A percentile compares a stretch with the other conserved stretches of the same genome.
Evolutionary conservation across 2,888 invertebrate genomes (phyloP).

Genomic region (Corbicula japonica): DNA sequence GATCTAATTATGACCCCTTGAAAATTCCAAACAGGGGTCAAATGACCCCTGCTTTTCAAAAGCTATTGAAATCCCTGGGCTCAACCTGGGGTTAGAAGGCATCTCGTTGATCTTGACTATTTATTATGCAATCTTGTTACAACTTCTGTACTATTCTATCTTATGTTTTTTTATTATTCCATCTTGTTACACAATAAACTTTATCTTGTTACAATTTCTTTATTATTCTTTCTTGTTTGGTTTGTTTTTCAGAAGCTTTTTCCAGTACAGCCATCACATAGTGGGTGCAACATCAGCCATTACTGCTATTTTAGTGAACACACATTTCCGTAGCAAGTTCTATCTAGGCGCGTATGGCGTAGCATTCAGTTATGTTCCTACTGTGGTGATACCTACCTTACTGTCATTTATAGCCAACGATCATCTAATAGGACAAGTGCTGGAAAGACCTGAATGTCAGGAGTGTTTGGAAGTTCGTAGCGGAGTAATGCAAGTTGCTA

Average conservation of each 20-base stretch:
- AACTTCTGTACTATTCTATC: too few species aligned
- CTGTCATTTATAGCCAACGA: not conserved
- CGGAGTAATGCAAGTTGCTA: constrained; percentile 1
- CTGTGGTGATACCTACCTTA: constrained; percentile 1
- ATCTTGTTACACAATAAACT: not conserved
- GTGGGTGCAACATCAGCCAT: not conserved
- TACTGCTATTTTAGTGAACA: not conserved
- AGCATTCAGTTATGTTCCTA: not conserved
- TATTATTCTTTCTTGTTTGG: not conserved
- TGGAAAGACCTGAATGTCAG: constrained; percentile 25
- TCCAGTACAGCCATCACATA: constrained; percentile 1
- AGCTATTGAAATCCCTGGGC: not conserved
- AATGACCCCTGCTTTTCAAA: too few species aligned
- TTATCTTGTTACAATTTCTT: not conserved
- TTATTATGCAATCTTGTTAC: too few species aligned
- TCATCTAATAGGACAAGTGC: not conserved
- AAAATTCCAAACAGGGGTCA: too few species aligned
- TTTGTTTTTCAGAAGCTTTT: constrained; percentile 14
- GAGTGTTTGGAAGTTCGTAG: constrained; percentile 21
- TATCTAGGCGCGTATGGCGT: not conserved
- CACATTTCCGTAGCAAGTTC: constrained; percentile 32
- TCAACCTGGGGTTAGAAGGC: not conserved
- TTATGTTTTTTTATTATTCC: not conserved
- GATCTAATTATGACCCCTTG: too few species aligned
- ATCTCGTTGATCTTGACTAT: too few species aligned